Evolutionary conservation across 2,797 vertebrate species (phyloP), one percentile per base, ranked within the genome.

Genomic region (Thalassophryne amazonica): DNA sequence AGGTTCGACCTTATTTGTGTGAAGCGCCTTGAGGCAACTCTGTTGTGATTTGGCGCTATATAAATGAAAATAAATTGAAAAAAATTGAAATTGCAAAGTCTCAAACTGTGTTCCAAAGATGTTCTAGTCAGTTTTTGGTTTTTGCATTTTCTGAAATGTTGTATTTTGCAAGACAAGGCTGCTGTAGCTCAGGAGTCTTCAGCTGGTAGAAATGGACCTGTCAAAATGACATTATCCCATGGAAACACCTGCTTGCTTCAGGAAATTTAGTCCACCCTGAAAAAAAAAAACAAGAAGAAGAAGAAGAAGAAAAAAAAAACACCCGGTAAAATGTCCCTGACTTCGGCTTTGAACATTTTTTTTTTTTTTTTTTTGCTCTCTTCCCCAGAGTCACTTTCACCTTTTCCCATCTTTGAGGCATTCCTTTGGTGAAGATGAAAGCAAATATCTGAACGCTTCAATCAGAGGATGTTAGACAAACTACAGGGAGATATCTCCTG

Each of bases 401-500:
- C 69, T 56, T 51, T 57, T 54, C 46, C 51, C 46, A 69, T 73
- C 66, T 78, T 51, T 74, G 68, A 70, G 66, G 50, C 24, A 52
- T 39, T 66, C 56, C 61, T 76, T 51, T 65, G 50, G 73, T 71
- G 60, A 48, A 71, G 81, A 84, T 86, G 68, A 86, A 84, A 86
- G 80, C 45, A 68, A 66, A 60, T 9, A 64, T 73, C 73, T 46
- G 39, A 76, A 61, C 54, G 51, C 57, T 64, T 75, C 66, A 62
- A 54, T 68, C 57, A 41, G 59, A 61, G 21, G 16, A 36, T 3
- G 11, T 34, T n/a, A 42, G 37, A 61, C 47, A 71, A 65, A 60
- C 48, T 47, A 40, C 42, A 52, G 18, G 29, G 29, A 64, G 71
- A 53, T 18, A 30, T 52, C 38, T 75, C 23, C 9, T 63, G 60